Percentiles rank a stretch among this genome's conserved stretches.
Conservation (phyloP, 1,140 invertebrate genomes). For the Zaprionus kolodkinae region DNA sequence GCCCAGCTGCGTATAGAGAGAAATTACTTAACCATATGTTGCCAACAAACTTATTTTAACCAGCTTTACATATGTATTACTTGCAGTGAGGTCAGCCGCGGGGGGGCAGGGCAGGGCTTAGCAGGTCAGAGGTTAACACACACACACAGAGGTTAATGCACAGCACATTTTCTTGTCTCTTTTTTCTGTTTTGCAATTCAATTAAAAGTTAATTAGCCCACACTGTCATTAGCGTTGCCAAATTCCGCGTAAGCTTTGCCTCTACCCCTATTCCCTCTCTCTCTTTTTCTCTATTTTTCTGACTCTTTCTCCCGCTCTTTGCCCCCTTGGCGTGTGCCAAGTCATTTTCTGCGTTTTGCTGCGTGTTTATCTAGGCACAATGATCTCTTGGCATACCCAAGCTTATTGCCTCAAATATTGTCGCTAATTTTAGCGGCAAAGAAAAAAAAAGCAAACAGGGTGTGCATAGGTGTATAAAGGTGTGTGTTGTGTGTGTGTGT, state of each 20-base stretch:
- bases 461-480: background rate
- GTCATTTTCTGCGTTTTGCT: conserved; percentile 4
- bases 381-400: background rate
- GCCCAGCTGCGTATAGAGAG: background rate
- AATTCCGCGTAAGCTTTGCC: conserved; percentile 6
- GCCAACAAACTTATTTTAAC: background rate
- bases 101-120: background rate
- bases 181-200: conserved; percentile 58
- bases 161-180: conserved; percentile 20
- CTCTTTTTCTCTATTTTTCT: background rate
- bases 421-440: conserved; percentile 10
- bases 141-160: conserved; percentile 18
- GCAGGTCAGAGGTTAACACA: background rate
- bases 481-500: background rate
- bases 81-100: background rate
- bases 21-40: conserved; percentile 18
- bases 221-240: conserved; percentile 46
- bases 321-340: conserved; percentile 5
- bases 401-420: conserved; percentile 6
- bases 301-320: background rate
- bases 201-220: conserved; percentile 69
- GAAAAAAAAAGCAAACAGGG: background rate
- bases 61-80: conserved; percentile 11
- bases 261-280: background rate
- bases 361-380: conserved; percentile 11